Evolutionary conservation across 2,113 vertebrate genomes (phyloP).

Genomic region (Lepus timidus): DNA sequence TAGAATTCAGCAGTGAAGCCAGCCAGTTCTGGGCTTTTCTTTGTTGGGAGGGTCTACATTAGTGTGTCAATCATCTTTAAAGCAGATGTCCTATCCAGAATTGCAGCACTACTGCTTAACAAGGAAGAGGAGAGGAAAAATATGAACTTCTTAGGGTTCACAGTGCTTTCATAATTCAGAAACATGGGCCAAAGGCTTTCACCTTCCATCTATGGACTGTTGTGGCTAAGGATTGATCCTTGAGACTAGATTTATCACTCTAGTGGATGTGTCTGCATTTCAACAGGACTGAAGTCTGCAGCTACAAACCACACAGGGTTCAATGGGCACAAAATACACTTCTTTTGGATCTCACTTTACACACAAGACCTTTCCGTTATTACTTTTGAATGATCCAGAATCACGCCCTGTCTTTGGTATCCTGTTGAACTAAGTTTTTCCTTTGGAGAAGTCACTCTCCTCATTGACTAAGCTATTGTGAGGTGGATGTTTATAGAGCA

Average conservation of each 20-base stretch:
- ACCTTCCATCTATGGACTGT: not conserved
- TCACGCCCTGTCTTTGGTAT: not conserved
- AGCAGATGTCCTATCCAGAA: not conserved
- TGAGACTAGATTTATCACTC: not conserved
- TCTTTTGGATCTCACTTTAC: slow-evolving; percentile 28
- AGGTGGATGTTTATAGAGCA: slow-evolving; percentile 13
- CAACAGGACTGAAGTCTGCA: not conserved
- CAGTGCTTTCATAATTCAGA: slow-evolving; percentile 34
- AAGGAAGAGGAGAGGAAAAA: slow-evolving; percentile 42
- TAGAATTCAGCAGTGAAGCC: too few relatives aligned
- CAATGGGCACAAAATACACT: not conserved
- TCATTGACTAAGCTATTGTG: not conserved
- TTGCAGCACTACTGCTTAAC: not conserved
- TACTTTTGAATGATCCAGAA: slow-evolving; percentile 40
- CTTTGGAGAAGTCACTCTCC: not conserved
- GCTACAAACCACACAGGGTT: not conserved
- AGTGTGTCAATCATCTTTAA: not conserved
- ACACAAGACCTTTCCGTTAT: not conserved
- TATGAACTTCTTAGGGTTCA: not conserved
- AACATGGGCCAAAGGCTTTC: not conserved
- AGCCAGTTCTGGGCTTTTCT: too few relatives aligned
- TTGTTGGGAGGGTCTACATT: too few relatives aligned
- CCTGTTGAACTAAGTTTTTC: not conserved
- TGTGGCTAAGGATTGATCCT: not conserved
- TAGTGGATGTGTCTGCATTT: not conserved